phyloP scores from a whole-genome alignment of 2,113 vertebrate genomes.

The Euleptes europaea region DNA sequence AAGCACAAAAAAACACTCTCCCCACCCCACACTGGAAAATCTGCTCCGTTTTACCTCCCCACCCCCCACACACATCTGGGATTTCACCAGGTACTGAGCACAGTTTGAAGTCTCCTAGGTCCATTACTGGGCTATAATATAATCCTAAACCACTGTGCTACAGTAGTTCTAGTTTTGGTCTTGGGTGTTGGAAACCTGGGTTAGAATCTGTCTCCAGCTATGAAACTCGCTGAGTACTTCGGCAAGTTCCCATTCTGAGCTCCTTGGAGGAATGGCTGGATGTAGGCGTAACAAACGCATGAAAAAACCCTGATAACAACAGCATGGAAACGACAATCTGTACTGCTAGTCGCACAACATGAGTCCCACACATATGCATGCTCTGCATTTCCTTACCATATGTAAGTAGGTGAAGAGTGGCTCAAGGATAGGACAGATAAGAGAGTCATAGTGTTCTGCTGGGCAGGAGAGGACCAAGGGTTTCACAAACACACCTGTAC shows the following conservation, averaged over 20 bases:
- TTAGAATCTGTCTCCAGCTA: background rate
- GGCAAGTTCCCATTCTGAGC: background rate
- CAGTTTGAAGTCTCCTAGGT: background rate
- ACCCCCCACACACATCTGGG: no score
- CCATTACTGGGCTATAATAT: background rate
- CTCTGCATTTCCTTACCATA: conserved; percentile 78
- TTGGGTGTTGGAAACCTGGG: background rate
- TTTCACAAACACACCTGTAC: conserved; percentile 88
- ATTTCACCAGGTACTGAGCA: background rate
- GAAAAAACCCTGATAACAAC: background rate
- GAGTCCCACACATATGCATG: background rate
- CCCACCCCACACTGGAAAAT: no score
- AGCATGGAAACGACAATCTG: background rate
- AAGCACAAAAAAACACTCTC: background rate
- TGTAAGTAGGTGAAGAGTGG: conserved; percentile 91
- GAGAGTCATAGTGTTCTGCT: conserved; percentile 84
- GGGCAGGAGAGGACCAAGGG: conserved; percentile 90
- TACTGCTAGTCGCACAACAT: no score
- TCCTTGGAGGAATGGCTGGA: background rate
- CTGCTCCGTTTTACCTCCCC: background rate
- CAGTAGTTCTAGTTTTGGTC: background rate
- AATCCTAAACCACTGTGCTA: background rate
- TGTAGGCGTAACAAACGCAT: background rate
- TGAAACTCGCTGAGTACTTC: background rate
- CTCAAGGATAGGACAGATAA: conserved; percentile 90